A percentile compares a stretch with the other conserved stretches of the same genome.
Conservation (phyloP, 2,888 invertebrate genomes). For the Sesia bembeciformis region DNA sequence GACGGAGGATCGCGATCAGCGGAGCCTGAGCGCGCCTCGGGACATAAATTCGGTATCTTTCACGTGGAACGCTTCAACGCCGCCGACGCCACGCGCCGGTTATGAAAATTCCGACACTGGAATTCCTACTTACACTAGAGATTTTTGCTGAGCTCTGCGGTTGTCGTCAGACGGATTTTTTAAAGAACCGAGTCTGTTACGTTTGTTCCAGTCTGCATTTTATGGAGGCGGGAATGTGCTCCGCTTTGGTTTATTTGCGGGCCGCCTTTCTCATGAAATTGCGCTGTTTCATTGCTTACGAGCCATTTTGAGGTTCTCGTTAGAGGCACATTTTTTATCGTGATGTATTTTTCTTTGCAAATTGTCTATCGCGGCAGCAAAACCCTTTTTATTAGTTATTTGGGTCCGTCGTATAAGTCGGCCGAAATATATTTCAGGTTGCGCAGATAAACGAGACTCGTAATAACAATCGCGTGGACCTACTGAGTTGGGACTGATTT, state of each 20-base stretch:
- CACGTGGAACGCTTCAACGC: constrained; percentile 49
- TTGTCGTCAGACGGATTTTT: constrained; percentile 59
- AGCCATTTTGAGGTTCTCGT: constrained; percentile 64
- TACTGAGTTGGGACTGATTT: constrained; percentile 9
- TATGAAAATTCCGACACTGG: constrained; percentile 69
- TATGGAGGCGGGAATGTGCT: constrained; percentile 68
- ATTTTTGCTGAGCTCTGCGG: constrained; percentile 67
- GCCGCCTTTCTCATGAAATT: constrained; percentile 68
- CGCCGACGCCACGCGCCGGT: constrained; percentile 43
- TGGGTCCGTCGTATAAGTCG: constrained; percentile 13
- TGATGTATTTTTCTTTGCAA: constrained; percentile 49
- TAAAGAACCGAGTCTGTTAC: constrained; percentile 63
- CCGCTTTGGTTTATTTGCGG: constrained; percentile 67
- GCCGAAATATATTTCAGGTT: constrained; percentile 6
- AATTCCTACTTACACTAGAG: constrained; percentile 64
- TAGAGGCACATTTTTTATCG: constrained; percentile 58
- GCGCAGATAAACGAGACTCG: constrained; percentile 10
- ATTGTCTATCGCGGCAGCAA: constrained; percentile 34
- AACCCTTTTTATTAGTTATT: constrained; percentile 31
- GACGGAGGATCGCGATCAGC: constrained; percentile 31
- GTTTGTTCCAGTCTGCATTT: constrained; percentile 66
- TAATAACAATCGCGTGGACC: constrained; percentile 13
- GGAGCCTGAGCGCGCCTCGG: constrained; percentile 21
- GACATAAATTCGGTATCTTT: constrained; percentile 55
- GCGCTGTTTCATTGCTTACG: constrained; percentile 69